Evolutionary conservation across 2,888 invertebrate species (phyloP).

Genomic region (Baccha elongata): DNA sequence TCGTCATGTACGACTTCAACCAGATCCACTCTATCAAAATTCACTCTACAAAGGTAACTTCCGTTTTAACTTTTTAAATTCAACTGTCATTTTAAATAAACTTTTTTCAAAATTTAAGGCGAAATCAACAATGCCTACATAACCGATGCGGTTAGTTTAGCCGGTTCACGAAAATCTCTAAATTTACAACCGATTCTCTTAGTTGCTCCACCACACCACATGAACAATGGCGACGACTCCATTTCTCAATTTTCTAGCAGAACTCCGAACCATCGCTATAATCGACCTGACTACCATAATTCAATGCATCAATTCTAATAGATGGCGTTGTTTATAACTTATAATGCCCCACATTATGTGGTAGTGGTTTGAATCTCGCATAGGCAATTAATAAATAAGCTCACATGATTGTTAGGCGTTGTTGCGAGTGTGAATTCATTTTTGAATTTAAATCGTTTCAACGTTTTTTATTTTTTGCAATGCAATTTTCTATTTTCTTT

Average conservation of each 20-base stretch:
- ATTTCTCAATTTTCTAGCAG: constrained; percentile 91
- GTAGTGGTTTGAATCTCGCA: constrained; percentile 60
- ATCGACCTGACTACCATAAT: constrained; percentile 84
- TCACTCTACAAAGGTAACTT: constrained; percentile 86
- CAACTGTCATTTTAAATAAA: constrained; percentile 21
- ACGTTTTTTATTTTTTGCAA: constrained; percentile 21
- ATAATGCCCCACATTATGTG: not conserved
- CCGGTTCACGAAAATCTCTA: constrained; percentile 92
- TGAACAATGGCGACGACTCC: constrained; percentile 86
- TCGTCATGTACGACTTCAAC: constrained; percentile 92
- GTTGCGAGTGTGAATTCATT: constrained; percentile 56
- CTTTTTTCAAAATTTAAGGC: constrained; percentile 84
- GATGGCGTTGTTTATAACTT: constrained; percentile 27
- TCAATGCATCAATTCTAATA: constrained; percentile 88
- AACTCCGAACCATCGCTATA: constrained; percentile 85
- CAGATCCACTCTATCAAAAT: constrained; percentile 89
- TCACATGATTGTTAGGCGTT: constrained; percentile 50
- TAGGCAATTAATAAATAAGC: constrained; percentile 35
- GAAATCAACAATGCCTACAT: constrained; percentile 95
- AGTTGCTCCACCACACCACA: constrained; percentile 82
- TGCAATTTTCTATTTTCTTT: constrained; percentile 37
- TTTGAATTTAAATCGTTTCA: constrained; percentile 55
- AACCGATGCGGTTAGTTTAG: constrained; percentile 92
- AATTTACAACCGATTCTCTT: constrained; percentile 93
- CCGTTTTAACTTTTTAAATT: not conserved